phyloP scores from a whole-genome alignment of 30 jellyfish, hydroid and myxozoan species.

The Morbakka virulenta region DNA sequence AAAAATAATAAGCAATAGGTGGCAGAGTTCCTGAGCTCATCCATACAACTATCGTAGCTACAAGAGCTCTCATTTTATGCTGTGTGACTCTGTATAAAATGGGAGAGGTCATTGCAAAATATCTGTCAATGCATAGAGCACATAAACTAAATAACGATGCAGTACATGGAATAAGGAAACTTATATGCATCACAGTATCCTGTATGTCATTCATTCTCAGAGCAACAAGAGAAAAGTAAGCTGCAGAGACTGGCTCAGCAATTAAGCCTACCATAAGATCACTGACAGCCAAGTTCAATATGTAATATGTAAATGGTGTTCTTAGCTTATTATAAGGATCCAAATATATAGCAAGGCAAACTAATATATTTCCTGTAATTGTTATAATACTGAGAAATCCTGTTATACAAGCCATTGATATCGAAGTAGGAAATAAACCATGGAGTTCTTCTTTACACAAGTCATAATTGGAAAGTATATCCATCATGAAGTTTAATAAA shows the following conservation, averaged over 20 bases:
- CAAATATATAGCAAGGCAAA: slow-evolving; percentile 23
- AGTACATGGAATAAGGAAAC: slow-evolving; percentile 47
- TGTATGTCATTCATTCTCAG: slow-evolving; percentile 3
- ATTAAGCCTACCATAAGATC: slow-evolving; percentile 63
- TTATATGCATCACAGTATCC: slow-evolving; percentile 25
- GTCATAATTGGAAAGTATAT: no score
- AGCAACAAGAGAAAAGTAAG: background rate
- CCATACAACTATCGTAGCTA: slow-evolving; percentile 41
- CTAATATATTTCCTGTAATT: slow-evolving; percentile 45
- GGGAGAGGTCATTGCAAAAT: slow-evolving; percentile 56
- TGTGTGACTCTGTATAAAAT: slow-evolving; percentile 51
- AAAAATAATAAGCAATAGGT: slow-evolving; percentile 36
- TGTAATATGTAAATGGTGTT: slow-evolving; percentile 64
- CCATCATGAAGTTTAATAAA: no score
- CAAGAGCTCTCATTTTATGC: slow-evolving; percentile 31
- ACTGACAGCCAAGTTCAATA: slow-evolving; percentile 63
- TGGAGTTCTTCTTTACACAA: background rate
- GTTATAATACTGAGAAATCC: slow-evolving; percentile 31
- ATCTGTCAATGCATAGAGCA: slow-evolving; percentile 57
- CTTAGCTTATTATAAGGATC: slow-evolving; percentile 56
- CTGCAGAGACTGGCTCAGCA: slow-evolving; percentile 46
- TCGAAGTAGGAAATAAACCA: background rate
- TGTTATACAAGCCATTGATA: background rate
- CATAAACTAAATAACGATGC: slow-evolving; percentile 53
- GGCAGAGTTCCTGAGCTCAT: slow-evolving; percentile 30